Evolutionary conservation across 1,140 invertebrate species (phyloP), one percentile per base, ranked within the genome.

Genomic region (Papilio xuthus): DNA sequence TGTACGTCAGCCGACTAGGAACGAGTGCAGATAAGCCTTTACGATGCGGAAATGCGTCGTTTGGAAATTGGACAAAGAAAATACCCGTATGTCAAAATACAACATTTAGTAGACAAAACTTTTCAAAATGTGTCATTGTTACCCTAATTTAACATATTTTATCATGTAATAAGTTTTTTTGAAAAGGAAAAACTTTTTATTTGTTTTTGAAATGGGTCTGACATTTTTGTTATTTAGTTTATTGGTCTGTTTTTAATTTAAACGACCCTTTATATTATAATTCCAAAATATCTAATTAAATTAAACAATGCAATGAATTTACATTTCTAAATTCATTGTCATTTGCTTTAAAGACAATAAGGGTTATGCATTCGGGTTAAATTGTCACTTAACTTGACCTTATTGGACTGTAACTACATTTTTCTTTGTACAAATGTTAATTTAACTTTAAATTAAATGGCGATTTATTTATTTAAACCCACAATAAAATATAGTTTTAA

Each of bases 1-100:
- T 83, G 85, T 91, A 86, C 84, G 83, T 81, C 83, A 85, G 80
- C 78, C 82, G 78, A 80, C 81, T 84, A 80, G 82, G 84, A 83
- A 83, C 82, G 81, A 84, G 53, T 76, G 53, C 53, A 76, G 74
- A 76, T 76, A 76, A 76, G 74, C 74, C 32, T 76, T 76, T 76
- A 63, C n/a, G 53, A 56, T 67, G 60, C 18, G 26, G 53, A 56
- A 42, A 60, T 44, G 50, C 42, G 12, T 47, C 1, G 42, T 42
- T 41, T 60, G 53, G 60, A 76, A 60, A 56, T 42, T 63, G 20
- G n/a, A 76, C 56, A 56, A 53, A 75, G 44, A 75, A 53, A 73
- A 73, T 28, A 28, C 6, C 13, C 20, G 23, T 15, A 67, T 0
- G 13, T 28, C 26, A n/a, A n/a, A n/a, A n/a, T n/a, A n/a, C n/a